These are phyloP conservation scores for Drosophila orena DNA, from an alignment of 1,140 invertebrate species.

Conservation along the genomic window DNA sequence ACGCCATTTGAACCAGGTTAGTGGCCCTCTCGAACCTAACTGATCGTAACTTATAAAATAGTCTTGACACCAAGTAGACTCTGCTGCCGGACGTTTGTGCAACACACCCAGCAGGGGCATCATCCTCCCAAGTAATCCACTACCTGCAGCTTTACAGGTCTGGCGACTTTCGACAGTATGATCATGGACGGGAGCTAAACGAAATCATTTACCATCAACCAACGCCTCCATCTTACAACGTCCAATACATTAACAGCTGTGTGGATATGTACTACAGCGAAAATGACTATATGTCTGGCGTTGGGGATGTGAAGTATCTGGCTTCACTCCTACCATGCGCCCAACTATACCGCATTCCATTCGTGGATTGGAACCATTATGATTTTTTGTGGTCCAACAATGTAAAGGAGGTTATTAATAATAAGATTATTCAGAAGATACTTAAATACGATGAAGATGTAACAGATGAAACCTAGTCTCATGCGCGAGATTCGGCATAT, in stretches of 20 bases:
- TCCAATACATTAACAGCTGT: conserved; percentile 87
- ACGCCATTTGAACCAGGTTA: conserved; percentile 75
- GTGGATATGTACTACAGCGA: conserved; percentile 88
- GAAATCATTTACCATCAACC: conserved; percentile 85
- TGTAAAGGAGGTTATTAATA: conserved; percentile 85
- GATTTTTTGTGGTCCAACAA: conserved; percentile 87
- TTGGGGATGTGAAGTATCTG: conserved; percentile 85
- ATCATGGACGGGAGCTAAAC: conserved; percentile 85
- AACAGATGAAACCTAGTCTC: too few species aligned
- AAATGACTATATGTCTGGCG: conserved; percentile 87
- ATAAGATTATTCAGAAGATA: conserved; percentile 85
- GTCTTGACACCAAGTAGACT: conserved; percentile 37
- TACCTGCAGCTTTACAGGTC: conserved; percentile 85
- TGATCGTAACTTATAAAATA: background rate
- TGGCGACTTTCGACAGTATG: conserved; percentile 84
- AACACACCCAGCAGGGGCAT: conserved; percentile 85
- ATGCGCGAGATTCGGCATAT: too few species aligned
- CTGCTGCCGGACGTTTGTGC: conserved; percentile 71
- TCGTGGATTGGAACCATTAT: conserved; percentile 86
- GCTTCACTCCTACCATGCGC: conserved; percentile 83
- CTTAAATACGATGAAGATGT: conserved; percentile 50
- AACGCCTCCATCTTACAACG: conserved; percentile 86
- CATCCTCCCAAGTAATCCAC: conserved; percentile 86
- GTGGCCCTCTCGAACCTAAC: background rate
- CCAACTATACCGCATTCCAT: conserved; percentile 83